These are phyloP conservation scores for Pao palembangensis DNA, from an alignment of 2,113 vertebrate species.

Conservation along the genomic window DNA sequence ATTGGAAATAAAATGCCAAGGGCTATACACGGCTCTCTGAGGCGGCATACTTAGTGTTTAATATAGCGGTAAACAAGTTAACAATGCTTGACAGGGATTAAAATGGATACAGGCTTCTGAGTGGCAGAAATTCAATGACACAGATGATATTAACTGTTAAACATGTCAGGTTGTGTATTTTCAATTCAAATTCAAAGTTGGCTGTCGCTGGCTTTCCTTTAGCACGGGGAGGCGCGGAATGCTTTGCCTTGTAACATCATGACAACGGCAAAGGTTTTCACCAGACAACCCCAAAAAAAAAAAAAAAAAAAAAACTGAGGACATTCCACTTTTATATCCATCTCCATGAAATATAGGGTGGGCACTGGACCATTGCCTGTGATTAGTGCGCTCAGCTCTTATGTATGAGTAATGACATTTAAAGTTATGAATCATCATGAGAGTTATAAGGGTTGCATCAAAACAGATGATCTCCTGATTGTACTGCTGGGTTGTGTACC, in stretches of 20 bases:
- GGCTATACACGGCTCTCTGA: conserved; percentile 29
- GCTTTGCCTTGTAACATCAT: conserved; percentile 13
- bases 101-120: conserved; percentile 45
- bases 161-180: conserved; percentile 28
- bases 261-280: not conserved
- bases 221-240: conserved; percentile 9
- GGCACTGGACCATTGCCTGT: conserved; percentile 12
- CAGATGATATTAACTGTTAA: conserved; percentile 56
- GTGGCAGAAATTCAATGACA: conserved; percentile 48
- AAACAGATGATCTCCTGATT: conserved; percentile 45
- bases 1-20: conserved; percentile 40
- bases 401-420: conserved; percentile 20
- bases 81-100: conserved; percentile 62
- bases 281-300: not conserved
- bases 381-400: conserved; percentile 28
- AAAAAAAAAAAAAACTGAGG: not conserved
- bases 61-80: conserved; percentile 64
- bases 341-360: conserved; percentile 20
- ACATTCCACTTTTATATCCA: conserved; percentile 20
- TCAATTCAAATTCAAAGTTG: conserved; percentile 23
- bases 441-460: conserved; percentile 35
- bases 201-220: conserved; percentile 2
- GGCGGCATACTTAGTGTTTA: conserved; percentile 43
- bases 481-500: conserved; percentile 36
- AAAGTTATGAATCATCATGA: conserved; percentile 42